Evolutionary conservation across 1,140 invertebrate genomes (phyloP).

Genomic region (Thaumatotibia leucotreta): DNA sequence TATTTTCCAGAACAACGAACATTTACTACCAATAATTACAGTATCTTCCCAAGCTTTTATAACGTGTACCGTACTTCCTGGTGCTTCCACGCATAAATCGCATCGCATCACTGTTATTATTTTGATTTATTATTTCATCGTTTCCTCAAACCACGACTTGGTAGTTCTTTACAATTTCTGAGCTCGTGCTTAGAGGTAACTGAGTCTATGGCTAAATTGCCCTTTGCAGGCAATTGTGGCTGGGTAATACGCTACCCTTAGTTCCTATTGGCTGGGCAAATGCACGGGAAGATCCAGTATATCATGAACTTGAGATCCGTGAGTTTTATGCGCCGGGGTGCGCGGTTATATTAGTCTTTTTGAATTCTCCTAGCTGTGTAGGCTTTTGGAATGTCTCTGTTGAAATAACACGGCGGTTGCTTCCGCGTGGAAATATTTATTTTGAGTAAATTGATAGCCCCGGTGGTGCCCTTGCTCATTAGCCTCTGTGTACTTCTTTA

Average conservation of each 20-base stretch:
- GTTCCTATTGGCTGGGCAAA: background rate
- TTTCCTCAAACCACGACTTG: constrained; percentile 38
- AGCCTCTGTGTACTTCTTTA: constrained; percentile 32
- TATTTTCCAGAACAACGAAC: background rate
- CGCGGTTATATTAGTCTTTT: background rate
- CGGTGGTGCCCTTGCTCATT: constrained; percentile 38
- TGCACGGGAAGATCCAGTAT: background rate
- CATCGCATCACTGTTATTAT: constrained; percentile 39
- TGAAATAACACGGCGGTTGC: constrained; percentile 48
- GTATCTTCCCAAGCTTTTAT: background rate
- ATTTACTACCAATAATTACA: background rate
- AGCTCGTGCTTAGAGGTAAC: constrained; percentile 48
- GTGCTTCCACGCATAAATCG: constrained; percentile 35
- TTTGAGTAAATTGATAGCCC: constrained; percentile 59
- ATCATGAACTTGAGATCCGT: background rate
- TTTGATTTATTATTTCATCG: constrained; percentile 55
- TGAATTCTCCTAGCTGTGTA: background rate
- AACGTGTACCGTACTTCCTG: background rate
- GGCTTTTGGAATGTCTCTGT: constrained; percentile 21
- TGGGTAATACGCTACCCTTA: constrained; percentile 41
- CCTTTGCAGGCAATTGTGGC: constrained; percentile 49
- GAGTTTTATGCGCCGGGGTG: background rate
- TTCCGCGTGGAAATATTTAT: constrained; percentile 67
- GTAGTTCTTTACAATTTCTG: constrained; percentile 44
- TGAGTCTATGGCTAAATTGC: constrained; percentile 54